Conservation (phyloP, 2,888 invertebrate species). For the Nemoura dubitans region DNA sequence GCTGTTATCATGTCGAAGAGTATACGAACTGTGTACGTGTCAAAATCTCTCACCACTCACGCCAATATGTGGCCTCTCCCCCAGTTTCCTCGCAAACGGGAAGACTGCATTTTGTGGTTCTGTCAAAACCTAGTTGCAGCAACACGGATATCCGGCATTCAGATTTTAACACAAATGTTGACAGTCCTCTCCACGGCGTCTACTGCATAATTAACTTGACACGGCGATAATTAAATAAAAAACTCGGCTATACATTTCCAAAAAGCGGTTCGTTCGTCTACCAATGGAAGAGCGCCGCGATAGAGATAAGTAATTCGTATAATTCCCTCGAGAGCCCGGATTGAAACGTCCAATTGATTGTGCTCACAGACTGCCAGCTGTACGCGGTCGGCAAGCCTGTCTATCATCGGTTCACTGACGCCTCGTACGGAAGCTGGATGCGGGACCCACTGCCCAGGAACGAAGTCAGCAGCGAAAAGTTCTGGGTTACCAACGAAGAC, state of each 20-base stretch:
- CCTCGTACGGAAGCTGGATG: slow-evolving; percentile 86
- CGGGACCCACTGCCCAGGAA: slow-evolving; percentile 72
- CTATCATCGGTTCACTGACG: slow-evolving; percentile 81
- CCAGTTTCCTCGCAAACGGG: background rate
- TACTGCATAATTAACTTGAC: background rate
- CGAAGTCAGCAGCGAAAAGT: slow-evolving; percentile 70
- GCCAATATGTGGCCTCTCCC: too few species aligned
- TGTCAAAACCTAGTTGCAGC: background rate
- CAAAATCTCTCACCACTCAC: too few species aligned
- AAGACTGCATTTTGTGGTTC: background rate
- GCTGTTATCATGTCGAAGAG: too few species aligned
- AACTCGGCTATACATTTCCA: background rate
- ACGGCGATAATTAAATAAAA: background rate
- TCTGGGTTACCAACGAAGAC: slow-evolving; percentile 85
- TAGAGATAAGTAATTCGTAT: background rate
- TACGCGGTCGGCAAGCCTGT: slow-evolving; percentile 95
- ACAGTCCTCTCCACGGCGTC: background rate
- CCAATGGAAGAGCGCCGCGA: background rate
- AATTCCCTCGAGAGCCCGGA: background rate
- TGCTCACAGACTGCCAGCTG: slow-evolving; percentile 78
- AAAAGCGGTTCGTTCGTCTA: background rate
- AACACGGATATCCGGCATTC: background rate
- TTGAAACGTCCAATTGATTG: background rate
- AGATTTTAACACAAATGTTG: background rate
- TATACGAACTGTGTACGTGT: too few species aligned